These are phyloP conservation scores for Tachuris rubrigastra DNA, from an alignment of 2,113 vertebrate genomes.

Conservation along the genomic window DNA sequence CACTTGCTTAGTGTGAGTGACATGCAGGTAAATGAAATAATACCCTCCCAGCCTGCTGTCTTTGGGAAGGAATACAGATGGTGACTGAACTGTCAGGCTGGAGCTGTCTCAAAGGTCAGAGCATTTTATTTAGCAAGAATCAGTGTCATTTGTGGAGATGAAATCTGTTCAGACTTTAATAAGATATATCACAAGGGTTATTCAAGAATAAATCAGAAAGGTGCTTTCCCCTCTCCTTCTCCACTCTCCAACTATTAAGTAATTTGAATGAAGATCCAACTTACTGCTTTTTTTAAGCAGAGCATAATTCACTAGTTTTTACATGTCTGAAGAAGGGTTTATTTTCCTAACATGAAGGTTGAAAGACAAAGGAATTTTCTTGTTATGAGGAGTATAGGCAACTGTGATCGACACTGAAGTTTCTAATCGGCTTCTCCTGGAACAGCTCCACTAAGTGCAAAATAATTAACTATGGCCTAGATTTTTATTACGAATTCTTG, in stretches of 20 bases:
- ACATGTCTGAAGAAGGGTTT: not conserved
- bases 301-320: not conserved
- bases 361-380: not conserved
- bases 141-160: slow-evolving; percentile 60
- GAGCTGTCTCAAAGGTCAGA: slow-evolving; percentile 61
- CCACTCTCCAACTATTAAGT: not conserved
- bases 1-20: slow-evolving; percentile 64
- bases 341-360: slow-evolving; percentile 14
- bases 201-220: slow-evolving; percentile 60
- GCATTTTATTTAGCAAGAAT: slow-evolving; percentile 66
- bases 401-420: not conserved
- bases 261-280: slow-evolving; percentile 31
- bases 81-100: slow-evolving; percentile 51
- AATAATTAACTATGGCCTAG: not conserved
- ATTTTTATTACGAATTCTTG: not conserved
- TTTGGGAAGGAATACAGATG: slow-evolving; percentile 50
- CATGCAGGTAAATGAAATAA: slow-evolving; percentile 63
- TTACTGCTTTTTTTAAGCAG: not conserved
- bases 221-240: not conserved
- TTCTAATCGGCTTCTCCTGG: not conserved
- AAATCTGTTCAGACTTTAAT: slow-evolving; percentile 59
- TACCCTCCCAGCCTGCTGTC: slow-evolving; percentile 50
- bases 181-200: slow-evolving; percentile 58
- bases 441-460: not conserved
- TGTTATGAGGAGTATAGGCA: not conserved